A percentile compares a stretch with the other conserved stretches of the same genome.
These are phyloP conservation scores for Ophion costatus DNA, from an alignment of 2,888 invertebrate species.

Conservation along the genomic window DNA sequence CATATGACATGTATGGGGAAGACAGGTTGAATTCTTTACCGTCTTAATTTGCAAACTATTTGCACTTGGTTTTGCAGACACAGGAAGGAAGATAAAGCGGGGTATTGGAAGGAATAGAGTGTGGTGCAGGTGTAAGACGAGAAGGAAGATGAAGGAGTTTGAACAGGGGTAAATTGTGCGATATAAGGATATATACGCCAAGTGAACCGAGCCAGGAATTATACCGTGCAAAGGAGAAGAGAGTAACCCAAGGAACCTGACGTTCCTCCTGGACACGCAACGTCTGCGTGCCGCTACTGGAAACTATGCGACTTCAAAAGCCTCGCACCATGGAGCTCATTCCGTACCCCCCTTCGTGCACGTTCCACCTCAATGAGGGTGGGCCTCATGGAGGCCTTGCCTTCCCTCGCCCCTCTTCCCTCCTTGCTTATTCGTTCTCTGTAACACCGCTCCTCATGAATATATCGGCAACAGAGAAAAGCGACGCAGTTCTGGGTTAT, in stretches of 20 bases:
- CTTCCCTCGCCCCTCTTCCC: conserved; percentile 8
- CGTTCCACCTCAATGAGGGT: conserved; percentile 7
- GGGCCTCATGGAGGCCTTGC: conserved; percentile 3
- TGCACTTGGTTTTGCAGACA: conserved; percentile 47
- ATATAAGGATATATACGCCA: conserved; percentile 17
- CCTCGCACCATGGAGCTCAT: conserved; percentile 61
- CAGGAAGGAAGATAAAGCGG: conserved; percentile 25
- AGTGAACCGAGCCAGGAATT: conserved; percentile 46
- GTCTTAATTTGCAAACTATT: conserved; percentile 75
- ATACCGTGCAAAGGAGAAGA: conserved; percentile 50
- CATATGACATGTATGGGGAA: conserved; percentile 9
- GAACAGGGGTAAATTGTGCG: conserved; percentile 9
- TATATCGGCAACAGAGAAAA: conserved; percentile 70
- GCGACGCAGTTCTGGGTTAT: conserved; percentile 73
- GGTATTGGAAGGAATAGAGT: conserved; percentile 29
- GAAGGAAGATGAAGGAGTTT: conserved; percentile 22
- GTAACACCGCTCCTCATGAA: conserved; percentile 65
- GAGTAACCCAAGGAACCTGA: conserved; percentile 53
- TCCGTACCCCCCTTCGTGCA: conserved; percentile 36
- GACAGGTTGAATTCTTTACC: conserved; percentile 39
- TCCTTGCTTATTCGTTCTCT: conserved; percentile 28
- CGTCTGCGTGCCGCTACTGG: conserved; percentile 79
- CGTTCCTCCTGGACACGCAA: conserved; percentile 78
- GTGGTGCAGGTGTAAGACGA: conserved; percentile 29
- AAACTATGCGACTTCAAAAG: conserved; percentile 80